phyloP scores from a whole-genome alignment of 2,797 vertebrate genomes.

The Darevskia nairensis region DNA sequence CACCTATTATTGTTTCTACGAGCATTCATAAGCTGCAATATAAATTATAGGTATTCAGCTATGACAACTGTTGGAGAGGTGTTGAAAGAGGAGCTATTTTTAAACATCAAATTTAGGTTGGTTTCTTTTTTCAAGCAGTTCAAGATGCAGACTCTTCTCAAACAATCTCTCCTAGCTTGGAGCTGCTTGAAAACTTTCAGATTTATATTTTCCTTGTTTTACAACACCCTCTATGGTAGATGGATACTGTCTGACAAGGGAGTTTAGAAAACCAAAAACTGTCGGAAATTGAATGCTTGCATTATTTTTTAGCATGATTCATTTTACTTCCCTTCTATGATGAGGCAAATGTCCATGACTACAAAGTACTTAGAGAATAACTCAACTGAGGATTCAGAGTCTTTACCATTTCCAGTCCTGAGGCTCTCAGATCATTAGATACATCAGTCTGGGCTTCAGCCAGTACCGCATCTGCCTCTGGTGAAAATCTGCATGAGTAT shows the following conservation, averaged over 20 bases:
- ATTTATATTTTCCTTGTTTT: not conserved
- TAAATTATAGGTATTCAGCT: not conserved
- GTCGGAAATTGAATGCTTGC: not conserved
- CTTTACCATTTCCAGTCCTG: not conserved
- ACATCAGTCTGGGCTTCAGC: slow-evolving; percentile 7
- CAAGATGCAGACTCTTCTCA: not conserved
- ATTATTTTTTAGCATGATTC: not conserved
- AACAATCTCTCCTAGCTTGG: not conserved
- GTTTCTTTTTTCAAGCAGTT: not conserved
- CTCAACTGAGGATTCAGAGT: not conserved
- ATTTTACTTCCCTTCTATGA: not conserved
- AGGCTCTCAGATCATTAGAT: not conserved
- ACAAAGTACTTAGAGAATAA: not conserved
- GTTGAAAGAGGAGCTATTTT: not conserved
- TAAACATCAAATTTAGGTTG: not conserved
- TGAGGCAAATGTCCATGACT: not conserved
- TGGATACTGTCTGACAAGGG: not conserved
- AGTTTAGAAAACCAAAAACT: slow-evolving; percentile 1
- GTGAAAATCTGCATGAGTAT: not conserved
- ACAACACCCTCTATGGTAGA: not conserved
- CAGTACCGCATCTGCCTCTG: slow-evolving; percentile 20
- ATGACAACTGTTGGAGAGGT: not conserved
- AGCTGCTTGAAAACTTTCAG: not conserved
- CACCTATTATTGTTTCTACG: slow-evolving; percentile 4
- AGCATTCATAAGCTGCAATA: not conserved